Conservation (phyloP, 2,797 vertebrate species). For the Eupleurogrammus muticus region DNA sequence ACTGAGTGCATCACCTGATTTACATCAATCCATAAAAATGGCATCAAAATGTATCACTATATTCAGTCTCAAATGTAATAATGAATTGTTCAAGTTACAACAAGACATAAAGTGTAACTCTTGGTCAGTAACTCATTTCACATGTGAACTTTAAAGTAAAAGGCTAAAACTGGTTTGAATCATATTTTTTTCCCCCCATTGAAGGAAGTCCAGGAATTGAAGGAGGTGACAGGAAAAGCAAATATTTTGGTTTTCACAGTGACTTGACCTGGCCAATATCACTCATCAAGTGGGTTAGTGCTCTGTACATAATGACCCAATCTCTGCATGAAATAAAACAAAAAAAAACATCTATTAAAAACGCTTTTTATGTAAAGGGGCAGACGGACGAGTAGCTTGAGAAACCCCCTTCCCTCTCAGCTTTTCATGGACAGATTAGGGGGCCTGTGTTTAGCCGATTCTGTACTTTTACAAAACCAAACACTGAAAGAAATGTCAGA, state of each 20-base stretch:
- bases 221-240: slow-evolving; percentile 10
- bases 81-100: neutral
- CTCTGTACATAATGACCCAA: too few relatives aligned
- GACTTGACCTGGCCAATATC: neutral
- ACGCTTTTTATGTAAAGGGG: too few relatives aligned
- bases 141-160: slow-evolving; percentile 2
- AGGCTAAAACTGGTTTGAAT: neutral
- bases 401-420: neutral
- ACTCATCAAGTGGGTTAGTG: neutral
- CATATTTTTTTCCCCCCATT: neutral
- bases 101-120: neutral
- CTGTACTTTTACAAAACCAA: neutral
- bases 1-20: neutral
- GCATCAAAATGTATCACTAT: neutral
- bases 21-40: neutral
- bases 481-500: neutral
- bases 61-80: neutral
- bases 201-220: slow-evolving; percentile 1
- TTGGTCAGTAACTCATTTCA: slow-evolving; percentile 10
- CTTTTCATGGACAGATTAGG: neutral
- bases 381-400: too few relatives aligned
- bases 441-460: neutral
- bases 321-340: too few relatives aligned
- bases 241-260: slow-evolving; percentile 11
- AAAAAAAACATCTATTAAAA: too few relatives aligned